Base-by-base conservation (phyloP, 2,797 vertebrate genomes). In the Tragelaphus oryx region DNA sequence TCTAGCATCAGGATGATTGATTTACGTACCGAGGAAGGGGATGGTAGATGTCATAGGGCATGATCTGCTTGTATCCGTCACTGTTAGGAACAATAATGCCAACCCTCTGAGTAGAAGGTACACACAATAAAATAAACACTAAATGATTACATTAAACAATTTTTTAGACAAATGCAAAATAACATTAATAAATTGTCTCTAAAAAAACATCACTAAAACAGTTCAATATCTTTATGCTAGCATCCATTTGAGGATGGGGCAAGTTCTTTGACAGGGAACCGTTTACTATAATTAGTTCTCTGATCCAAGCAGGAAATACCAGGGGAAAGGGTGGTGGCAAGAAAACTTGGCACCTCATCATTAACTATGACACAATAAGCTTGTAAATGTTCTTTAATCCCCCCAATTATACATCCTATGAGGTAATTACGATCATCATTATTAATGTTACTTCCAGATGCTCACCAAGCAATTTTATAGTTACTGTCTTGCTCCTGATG, bases 11-110 rank as follows among this genome's bases (percentile, higher is more conserved):
- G 94, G 62, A 95, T 97, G 96, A 96, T 95, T 37, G 96, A 96
- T 97, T 98, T 98, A 99, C 99, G 37, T 99, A 99, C 99, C 99
- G 99, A 97, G 99, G 99, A 98, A 99, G 99, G 41, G 99, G 99
- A 97, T 99, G 99, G 98, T 99, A 99, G 98, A 99, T 99, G 99
- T 99, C 99, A 98, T 99, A 99, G 5, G 99, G 99, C 99, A 99
- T 99, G 97, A 99, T 99, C 98, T 99, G 99, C 98, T 99, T 99
- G 99, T 99, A 99, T 98, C 99, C 99, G 87, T 99, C 99, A 98
- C 99, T 99, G 98, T 98, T 99, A 99, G 97, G 98, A 98, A 98
- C 98, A 98, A 99, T 98, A 99, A 99, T 98, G 98, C 98, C 98
- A 98, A 98, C 98, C 98, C 98, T 98, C 98, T 99, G 98, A 99